These are phyloP conservation scores for Noctua janthina DNA, from an alignment of 2,888 invertebrate genomes.

Conservation along the genomic window DNA sequence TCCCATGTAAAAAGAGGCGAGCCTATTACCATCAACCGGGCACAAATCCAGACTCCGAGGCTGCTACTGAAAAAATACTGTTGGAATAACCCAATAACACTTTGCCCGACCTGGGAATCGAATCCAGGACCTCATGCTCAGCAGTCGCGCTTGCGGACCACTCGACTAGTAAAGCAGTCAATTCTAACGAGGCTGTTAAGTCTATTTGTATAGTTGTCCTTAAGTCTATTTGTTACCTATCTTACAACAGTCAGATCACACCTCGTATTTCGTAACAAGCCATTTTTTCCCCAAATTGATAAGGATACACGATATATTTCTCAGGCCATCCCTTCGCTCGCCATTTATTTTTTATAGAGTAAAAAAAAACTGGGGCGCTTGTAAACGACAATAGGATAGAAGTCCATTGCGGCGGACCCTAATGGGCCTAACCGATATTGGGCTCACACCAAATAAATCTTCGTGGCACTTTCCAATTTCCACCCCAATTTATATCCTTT, in stretches of 20 bases:
- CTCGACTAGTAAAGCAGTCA: no score
- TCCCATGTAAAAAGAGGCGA: no score
- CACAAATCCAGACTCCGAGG: no score
- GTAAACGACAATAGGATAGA: conserved; percentile 59
- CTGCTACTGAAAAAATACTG: no score
- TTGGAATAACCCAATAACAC: no score
- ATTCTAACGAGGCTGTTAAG: no score
- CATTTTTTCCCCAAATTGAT: conserved; percentile 24
- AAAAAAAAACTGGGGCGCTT: conserved; percentile 41
- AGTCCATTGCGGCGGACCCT: conserved; percentile 52
- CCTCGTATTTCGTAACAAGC: conserved; percentile 12
- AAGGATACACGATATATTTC: conserved; percentile 25
- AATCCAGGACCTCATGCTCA: no score
- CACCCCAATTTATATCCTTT: conserved; percentile 66
- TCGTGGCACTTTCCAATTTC: conserved; percentile 70
- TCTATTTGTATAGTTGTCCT: no score
- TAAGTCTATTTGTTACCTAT: neutral
- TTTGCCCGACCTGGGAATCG: no score
- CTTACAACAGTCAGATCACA: neutral
- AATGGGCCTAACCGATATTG: conserved; percentile 66
- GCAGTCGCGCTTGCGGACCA: no score
- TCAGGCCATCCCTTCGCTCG: conserved; percentile 6
- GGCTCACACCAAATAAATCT: conserved; percentile 71
- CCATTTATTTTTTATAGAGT: conserved; percentile 49
- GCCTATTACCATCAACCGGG: no score